phyloP scores from a whole-genome alignment of 2,113 vertebrate genomes.

The Grammomys dolichurus region DNA sequence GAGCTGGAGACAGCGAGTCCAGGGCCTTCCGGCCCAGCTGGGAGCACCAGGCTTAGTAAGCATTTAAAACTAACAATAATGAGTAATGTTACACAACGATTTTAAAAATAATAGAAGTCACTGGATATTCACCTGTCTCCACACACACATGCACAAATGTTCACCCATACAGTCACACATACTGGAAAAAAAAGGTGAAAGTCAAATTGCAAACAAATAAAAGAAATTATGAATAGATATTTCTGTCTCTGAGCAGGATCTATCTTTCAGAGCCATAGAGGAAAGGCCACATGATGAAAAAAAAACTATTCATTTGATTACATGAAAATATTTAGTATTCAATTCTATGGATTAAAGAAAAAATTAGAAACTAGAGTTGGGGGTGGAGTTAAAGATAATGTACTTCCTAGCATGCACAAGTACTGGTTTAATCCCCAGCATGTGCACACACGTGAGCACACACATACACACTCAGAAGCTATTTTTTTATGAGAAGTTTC shows the following conservation, averaged over 20 bases:
- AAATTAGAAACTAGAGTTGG: not conserved
- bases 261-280: not conserved
- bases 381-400: not conserved
- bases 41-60: not conserved
- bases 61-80: not conserved
- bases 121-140: not conserved
- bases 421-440: not conserved
- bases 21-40: not conserved
- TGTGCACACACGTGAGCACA: not conserved
- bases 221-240: not conserved
- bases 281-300: not conserved
- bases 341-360: not conserved
- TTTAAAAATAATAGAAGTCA: not conserved
- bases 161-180: not conserved
- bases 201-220: not conserved
- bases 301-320: not conserved
- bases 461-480: not conserved
- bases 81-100: not conserved
- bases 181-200: not conserved
- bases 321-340: conserved; percentile 18
- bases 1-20: not conserved
- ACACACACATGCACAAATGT: not conserved
- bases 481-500: not conserved
- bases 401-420: not conserved
- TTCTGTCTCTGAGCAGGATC: not conserved